Conservation (phyloP, 2,797 vertebrate species). For the Gephyroberyx darwinii region DNA sequence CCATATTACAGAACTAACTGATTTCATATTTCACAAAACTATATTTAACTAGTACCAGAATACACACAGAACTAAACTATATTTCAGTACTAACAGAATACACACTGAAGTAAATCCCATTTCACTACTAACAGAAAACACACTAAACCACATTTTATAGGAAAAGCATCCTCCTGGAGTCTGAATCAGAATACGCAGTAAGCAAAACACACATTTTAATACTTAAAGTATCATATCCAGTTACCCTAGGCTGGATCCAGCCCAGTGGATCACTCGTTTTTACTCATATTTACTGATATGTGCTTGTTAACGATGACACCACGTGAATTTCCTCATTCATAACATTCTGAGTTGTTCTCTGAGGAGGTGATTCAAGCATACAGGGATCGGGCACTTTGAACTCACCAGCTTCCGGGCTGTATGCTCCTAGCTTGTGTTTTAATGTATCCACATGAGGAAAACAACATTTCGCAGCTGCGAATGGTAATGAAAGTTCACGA, state of each 20-base stretch:
- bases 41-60: conserved; percentile 36
- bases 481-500: neutral
- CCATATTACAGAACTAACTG: conserved; percentile 52
- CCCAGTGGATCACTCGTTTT: conserved; percentile 39
- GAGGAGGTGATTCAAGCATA: conserved; percentile 38
- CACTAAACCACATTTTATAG: neutral
- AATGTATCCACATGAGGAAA: conserved; percentile 21
- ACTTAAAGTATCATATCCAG: conserved; percentile 16
- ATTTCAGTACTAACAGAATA: conserved; percentile 1
- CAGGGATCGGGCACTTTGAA: conserved; percentile 35
- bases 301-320: conserved; percentile 32
- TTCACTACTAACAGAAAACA: conserved; percentile 2
- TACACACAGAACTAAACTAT: conserved; percentile 6
- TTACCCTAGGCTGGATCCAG: conserved; percentile 27
- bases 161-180: neutral
- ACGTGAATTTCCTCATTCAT: conserved; percentile 44
- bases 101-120: neutral
- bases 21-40: conserved; percentile 50
- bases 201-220: neutral
- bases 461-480: conserved; percentile 9
- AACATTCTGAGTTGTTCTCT: conserved; percentile 20
- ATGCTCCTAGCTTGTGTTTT: conserved; percentile 24
- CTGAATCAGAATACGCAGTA: conserved; percentile 1
- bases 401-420: conserved; percentile 24
- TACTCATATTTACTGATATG: conserved; percentile 35